phyloP scores from a whole-genome alignment of 1,140 invertebrate genomes.

The Sesamia nonagrioides region DNA sequence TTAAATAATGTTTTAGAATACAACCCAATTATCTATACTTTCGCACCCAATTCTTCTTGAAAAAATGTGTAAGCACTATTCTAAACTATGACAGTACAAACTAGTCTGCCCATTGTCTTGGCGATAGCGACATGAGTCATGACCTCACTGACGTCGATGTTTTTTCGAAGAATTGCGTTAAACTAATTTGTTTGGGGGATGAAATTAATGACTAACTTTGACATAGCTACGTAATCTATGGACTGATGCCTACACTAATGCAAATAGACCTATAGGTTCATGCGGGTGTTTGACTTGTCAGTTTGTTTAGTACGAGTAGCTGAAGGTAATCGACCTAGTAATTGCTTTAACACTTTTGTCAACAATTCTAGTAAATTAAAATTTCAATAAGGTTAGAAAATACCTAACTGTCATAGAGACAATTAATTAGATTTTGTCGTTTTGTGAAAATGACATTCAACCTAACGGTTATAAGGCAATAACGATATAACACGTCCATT shows the following conservation, averaged over 20 bases:
- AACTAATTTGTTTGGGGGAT: neutral
- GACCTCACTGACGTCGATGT: neutral
- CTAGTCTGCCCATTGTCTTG: neutral
- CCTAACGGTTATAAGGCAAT: no score
- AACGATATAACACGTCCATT: no score
- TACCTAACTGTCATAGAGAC: no score
- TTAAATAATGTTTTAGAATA: no score
- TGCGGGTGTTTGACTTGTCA: conserved; percentile 23
- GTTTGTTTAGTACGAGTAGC: neutral
- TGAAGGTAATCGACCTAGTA: neutral
- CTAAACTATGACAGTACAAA: neutral
- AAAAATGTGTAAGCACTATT: neutral
- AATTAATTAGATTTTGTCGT: no score
- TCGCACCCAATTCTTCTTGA: neutral
- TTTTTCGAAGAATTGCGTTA: neutral
- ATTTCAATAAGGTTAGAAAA: no score
- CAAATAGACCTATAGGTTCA: conserved; percentile 2
- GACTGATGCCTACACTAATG: conserved; percentile 8
- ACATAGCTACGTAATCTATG: conserved; percentile 13
- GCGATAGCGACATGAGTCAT: neutral
- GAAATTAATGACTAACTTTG: neutral
- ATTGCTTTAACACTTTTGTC: no score
- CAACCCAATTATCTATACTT: no score
- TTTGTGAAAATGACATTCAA: no score
- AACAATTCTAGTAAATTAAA: no score